These are phyloP conservation scores for Neosalanx taihuensis DNA, from an alignment of 2,797 vertebrate species.

Conservation along the genomic window DNA sequence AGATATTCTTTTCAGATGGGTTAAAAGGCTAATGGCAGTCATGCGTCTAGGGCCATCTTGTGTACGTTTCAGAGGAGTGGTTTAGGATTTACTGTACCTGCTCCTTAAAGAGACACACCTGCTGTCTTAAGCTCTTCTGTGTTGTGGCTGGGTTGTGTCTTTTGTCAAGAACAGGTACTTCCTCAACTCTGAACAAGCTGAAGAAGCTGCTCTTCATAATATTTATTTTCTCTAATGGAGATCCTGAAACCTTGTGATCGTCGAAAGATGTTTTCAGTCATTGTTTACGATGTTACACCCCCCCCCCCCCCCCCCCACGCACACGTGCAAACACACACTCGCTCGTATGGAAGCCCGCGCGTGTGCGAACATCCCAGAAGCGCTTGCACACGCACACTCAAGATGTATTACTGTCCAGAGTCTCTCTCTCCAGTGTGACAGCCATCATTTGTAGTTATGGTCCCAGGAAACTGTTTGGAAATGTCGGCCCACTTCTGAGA, in stretches of 20 bases:
- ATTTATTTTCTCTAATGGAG: constrained; percentile 19
- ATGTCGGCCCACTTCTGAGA: constrained; percentile 38
- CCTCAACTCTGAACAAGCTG: constrained; percentile 1
- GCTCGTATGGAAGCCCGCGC: not conserved
- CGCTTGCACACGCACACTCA: constrained; percentile 28
- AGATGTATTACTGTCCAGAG: constrained; percentile 41
- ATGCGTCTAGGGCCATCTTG: constrained; percentile 13
- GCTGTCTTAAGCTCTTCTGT: constrained; percentile 33
- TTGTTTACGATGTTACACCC: constrained; percentile 35
- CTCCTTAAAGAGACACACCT: constrained; percentile 28
- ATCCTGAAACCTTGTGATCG: constrained; percentile 31
- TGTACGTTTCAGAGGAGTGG: constrained; percentile 27
- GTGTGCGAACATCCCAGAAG: not conserved
- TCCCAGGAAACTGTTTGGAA: constrained; percentile 46
- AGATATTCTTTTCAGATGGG: constrained; percentile 25
- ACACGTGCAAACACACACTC: constrained; percentile 16
- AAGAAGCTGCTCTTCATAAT: not conserved
- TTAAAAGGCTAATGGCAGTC: constrained; percentile 15
- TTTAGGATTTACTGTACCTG: constrained; percentile 20
- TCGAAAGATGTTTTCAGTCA: constrained; percentile 23
- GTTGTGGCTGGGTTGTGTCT: constrained; percentile 26
- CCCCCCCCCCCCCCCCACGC: not conserved
- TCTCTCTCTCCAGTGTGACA: too few species aligned
- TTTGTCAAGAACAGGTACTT: not conserved
- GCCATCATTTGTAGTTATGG: constrained; percentile 58